Evolutionary conservation across 1,140 invertebrate genomes (phyloP).

Genomic region (Vanessa atalanta): DNA sequence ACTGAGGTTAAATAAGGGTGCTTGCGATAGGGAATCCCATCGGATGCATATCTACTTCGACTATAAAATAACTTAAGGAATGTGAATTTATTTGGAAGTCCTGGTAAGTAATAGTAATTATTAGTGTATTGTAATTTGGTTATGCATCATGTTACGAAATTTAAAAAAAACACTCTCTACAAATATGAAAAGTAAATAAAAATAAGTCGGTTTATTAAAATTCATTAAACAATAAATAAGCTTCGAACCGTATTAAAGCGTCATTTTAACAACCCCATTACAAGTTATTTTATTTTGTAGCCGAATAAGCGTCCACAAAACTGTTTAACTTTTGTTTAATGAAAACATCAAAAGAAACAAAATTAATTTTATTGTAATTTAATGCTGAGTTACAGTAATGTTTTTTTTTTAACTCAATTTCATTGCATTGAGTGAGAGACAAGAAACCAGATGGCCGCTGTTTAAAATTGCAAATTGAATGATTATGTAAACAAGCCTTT

Average conservation of each 20-base stretch:
- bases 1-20: too few relatives aligned
- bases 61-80: too few relatives aligned
- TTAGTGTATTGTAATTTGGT: too few relatives aligned
- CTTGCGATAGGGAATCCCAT: too few relatives aligned
- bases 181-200: background rate
- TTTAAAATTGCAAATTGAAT: constrained; percentile 78
- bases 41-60: too few relatives aligned
- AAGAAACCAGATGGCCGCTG: constrained; percentile 69
- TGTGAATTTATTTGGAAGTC: too few relatives aligned
- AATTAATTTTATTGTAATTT: constrained; percentile 64
- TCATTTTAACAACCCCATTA: constrained; percentile 24
- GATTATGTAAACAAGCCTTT: constrained; percentile 76
- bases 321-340: constrained; percentile 32
- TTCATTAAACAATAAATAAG: constrained; percentile 2
- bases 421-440: constrained; percentile 63
- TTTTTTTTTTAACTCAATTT: constrained; percentile 49
- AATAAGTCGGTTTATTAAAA: background rate
- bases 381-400: constrained; percentile 46
- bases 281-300: constrained; percentile 9
- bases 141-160: background rate
- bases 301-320: constrained; percentile 16
- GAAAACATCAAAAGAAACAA: constrained; percentile 39
- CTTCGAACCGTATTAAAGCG: constrained; percentile 11
- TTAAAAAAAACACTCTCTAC: background rate
- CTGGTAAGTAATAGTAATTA: too few relatives aligned